phyloP scores from a whole-genome alignment of 1,140 invertebrate species.

The Bombus pascuorum region DNA sequence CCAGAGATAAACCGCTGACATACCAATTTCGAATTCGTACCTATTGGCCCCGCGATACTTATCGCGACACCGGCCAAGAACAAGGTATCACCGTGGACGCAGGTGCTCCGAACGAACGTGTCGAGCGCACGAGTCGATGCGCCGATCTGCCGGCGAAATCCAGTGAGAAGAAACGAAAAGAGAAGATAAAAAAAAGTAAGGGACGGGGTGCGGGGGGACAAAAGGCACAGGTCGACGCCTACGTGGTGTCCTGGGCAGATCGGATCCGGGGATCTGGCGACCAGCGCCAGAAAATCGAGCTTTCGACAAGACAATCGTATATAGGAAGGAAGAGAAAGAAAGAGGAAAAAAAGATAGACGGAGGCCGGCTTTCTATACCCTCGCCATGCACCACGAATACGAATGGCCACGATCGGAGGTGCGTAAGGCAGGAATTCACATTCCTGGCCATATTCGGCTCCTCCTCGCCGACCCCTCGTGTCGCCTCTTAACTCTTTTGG shows the following conservation, averaged over 20 bases:
- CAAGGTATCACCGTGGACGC: conserved; percentile 51
- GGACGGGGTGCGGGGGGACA: no score
- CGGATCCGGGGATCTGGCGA: conserved; percentile 33
- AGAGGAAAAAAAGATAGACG: conserved; percentile 5
- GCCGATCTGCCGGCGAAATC: conserved; percentile 5
- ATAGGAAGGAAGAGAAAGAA: neutral
- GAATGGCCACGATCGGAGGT: conserved; percentile 58
- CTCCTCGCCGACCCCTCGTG: conserved; percentile 67
- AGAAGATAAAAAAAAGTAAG: neutral
- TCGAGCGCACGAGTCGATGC: conserved; percentile 9
- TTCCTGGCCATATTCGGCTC: conserved; percentile 79
- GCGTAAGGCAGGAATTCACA: conserved; percentile 76
- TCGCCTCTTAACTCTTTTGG: conserved; percentile 70
- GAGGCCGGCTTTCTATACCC: conserved; percentile 35
- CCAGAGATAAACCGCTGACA: conserved; percentile 27
- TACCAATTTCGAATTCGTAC: conserved; percentile 53
- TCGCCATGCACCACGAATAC: conserved; percentile 67
- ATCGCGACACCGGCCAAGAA: conserved; percentile 37
- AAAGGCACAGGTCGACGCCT: conserved; percentile 44
- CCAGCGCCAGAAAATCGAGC: conserved; percentile 52
- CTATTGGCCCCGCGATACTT: conserved; percentile 52
- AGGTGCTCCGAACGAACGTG: conserved; percentile 53
- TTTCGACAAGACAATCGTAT: conserved; percentile 67
- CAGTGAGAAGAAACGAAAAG: conserved; percentile 1
- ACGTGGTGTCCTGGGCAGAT: conserved; percentile 27